Evolutionary conservation across 1,140 invertebrate species (phyloP).

Genomic region (Micrasema minimum): DNA sequence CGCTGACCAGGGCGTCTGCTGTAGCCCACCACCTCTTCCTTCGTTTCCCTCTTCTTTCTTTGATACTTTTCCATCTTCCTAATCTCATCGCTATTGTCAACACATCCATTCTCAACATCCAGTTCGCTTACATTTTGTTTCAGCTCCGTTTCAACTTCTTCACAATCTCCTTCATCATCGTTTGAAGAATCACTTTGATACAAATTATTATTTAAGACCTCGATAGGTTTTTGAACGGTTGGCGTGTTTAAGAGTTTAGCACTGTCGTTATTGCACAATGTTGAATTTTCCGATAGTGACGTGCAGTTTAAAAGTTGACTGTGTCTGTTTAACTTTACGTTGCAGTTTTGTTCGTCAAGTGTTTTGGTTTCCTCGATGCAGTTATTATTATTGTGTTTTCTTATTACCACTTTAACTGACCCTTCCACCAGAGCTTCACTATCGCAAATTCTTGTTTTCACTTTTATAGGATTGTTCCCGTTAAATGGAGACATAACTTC

Average conservation of each 20-base stretch:
- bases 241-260: slow-evolving; percentile 1
- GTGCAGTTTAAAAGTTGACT: slow-evolving; percentile 6
- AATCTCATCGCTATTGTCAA: not conserved
- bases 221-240: not conserved
- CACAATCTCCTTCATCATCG: not conserved
- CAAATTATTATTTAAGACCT: not conserved
- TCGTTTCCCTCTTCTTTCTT: slow-evolving; percentile 19
- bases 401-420: not conserved
- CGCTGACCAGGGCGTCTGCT: slow-evolving; percentile 38
- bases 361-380: not conserved
- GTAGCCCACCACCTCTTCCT: slow-evolving; percentile 42
- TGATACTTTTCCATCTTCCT: slow-evolving; percentile 11
- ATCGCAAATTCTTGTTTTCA: slow-evolving; percentile 22
- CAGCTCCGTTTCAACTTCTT: not conserved
- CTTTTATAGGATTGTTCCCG: slow-evolving; percentile 15
- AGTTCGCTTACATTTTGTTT: not conserved
- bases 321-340: slow-evolving; percentile 7
- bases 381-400: slow-evolving; percentile 1
- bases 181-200: slow-evolving; percentile 5
- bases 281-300: not conserved
- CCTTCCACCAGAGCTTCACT: slow-evolving; percentile 22
- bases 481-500: slow-evolving; percentile 9
- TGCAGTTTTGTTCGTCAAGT: not conserved
- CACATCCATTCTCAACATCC: not conserved
- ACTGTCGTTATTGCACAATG: not conserved